Evolutionary conservation across 2,797 vertebrate species (phyloP).

Genomic region (Ispidina picta): DNA sequence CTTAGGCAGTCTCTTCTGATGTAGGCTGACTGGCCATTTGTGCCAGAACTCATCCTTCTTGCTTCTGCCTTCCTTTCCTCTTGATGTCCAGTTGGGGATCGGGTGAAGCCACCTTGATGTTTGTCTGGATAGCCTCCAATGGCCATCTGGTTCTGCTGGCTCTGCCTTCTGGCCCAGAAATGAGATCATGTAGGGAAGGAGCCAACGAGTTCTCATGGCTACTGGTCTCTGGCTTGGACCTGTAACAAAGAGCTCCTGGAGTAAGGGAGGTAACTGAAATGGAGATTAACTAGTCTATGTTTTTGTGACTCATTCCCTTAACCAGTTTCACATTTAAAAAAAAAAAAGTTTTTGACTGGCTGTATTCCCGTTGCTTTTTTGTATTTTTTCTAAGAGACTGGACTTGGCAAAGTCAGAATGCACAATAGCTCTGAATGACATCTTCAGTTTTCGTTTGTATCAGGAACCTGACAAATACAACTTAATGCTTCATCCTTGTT

Average conservation of each 20-base stretch:
- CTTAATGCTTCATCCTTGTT: not conserved
- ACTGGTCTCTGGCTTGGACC: not conserved
- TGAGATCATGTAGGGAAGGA: not conserved
- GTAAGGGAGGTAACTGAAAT: not conserved
- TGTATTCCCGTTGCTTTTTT: not conserved
- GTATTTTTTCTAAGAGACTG: not conserved
- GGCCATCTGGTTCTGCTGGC: slow-evolving; percentile 41
- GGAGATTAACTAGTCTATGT: not conserved
- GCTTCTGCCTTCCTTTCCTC: not conserved
- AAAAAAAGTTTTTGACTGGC: not conserved
- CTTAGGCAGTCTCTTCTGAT: not conserved
- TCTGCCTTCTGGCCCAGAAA: slow-evolving; percentile 5
- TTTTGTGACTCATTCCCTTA: not conserved
- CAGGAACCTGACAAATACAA: not conserved
- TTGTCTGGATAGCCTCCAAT: not conserved
- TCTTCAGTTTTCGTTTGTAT: not conserved
- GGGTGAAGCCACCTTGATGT: slow-evolving; percentile 22
- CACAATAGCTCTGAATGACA: not conserved
- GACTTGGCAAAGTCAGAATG: not conserved
- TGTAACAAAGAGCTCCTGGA: not conserved
- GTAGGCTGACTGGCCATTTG: not conserved
- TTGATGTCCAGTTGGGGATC: not conserved
- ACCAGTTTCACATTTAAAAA: not conserved
- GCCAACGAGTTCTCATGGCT: not conserved
- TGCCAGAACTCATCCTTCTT: not conserved